Conservation (phyloP, 2,888 invertebrate genomes). For the Periphyllus acericola region DNA sequence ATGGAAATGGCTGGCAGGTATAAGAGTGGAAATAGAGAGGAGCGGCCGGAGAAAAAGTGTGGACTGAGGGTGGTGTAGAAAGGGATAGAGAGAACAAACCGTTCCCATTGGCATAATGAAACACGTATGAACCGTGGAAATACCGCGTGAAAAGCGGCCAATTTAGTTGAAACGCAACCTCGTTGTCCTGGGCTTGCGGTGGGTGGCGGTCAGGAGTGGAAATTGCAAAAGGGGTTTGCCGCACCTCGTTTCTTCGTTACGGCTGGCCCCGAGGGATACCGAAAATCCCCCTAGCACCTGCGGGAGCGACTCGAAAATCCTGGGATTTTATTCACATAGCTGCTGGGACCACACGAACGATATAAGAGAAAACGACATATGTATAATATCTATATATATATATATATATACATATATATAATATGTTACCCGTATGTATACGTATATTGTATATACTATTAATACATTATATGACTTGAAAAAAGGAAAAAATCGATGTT, state of each 20-base stretch:
- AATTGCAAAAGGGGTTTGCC: constrained; percentile 59
- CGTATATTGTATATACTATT: background rate
- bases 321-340: constrained; percentile 51
- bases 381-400: background rate
- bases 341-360: background rate
- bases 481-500: constrained; percentile 22
- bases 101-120: constrained; percentile 61
- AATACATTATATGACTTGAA: background rate
- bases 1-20: background rate
- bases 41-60: background rate
- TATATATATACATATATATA: background rate
- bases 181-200: constrained; percentile 22
- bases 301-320: constrained; percentile 44
- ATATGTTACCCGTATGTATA: background rate
- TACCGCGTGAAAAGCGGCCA: constrained; percentile 58
- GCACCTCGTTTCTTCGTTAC: constrained; percentile 62
- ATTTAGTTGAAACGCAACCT: constrained; percentile 56
- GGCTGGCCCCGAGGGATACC: constrained; percentile 31
- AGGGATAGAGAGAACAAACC: constrained; percentile 23
- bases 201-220: constrained; percentile 26
- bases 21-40: background rate
- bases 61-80: background rate
- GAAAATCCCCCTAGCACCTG: constrained; percentile 57
- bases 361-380: constrained; percentile 27
- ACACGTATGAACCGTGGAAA: constrained; percentile 59